phyloP scores from a whole-genome alignment of 2,113 vertebrate genomes.

The Gambusia affinis region DNA sequence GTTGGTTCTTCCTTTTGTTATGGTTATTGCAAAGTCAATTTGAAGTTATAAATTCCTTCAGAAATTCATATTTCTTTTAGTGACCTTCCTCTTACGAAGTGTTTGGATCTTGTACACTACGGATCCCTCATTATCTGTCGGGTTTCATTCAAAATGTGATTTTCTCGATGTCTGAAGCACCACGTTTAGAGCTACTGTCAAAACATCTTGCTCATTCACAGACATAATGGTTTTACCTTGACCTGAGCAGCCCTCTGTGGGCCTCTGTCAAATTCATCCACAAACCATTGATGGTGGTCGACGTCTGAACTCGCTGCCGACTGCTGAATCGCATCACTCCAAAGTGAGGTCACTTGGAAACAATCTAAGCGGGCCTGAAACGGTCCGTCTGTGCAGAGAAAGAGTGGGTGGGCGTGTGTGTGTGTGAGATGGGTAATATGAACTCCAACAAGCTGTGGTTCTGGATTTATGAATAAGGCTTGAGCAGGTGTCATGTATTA shows the following conservation, averaged over 20 bases:
- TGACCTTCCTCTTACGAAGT: neutral
- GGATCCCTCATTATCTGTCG: neutral
- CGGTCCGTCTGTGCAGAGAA: neutral
- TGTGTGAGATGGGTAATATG: neutral
- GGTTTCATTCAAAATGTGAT: constrained; percentile 10
- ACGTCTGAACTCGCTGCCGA: constrained; percentile 37
- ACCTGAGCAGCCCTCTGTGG: constrained; percentile 5
- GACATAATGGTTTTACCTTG: constrained; percentile 24
- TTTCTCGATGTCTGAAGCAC: neutral
- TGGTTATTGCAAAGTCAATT: too few relatives aligned
- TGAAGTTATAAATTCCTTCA: too few relatives aligned
- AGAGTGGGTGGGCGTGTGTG: too few relatives aligned
- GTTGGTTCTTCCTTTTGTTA: too few relatives aligned
- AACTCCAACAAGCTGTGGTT: constrained; percentile 13
- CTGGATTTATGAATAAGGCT: constrained; percentile 49
- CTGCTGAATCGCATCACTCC: constrained; percentile 38
- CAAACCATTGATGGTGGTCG: constrained; percentile 57
- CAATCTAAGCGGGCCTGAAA: constrained; percentile 30
- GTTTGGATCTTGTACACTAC: neutral
- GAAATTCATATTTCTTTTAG: too few relatives aligned
- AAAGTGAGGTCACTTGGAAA: constrained; percentile 61
- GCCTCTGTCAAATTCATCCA: constrained; percentile 30
- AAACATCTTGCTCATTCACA: constrained; percentile 20
- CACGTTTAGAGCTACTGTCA: constrained; percentile 5
- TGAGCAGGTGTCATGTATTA: constrained; percentile 48